Conservation (phyloP, 2,888 invertebrate species). For the Junonia oenone region DNA sequence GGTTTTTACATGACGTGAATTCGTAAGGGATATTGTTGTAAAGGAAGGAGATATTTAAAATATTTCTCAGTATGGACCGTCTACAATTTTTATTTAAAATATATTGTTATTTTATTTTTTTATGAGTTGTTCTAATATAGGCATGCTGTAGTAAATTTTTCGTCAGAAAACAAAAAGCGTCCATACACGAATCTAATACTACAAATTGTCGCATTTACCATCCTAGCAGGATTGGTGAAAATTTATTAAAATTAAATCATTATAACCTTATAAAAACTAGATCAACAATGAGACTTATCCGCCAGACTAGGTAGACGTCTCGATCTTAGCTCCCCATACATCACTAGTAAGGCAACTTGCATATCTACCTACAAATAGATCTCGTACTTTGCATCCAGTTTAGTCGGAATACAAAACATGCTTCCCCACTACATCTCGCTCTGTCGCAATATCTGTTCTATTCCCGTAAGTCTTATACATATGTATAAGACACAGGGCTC, state of each 20-base stretch:
- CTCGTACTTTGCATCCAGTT: slow-evolving; percentile 37
- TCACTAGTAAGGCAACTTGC: slow-evolving; percentile 21
- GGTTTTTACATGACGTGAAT: too few relatives aligned
- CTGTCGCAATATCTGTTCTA: slow-evolving; percentile 42
- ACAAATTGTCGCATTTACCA: too few relatives aligned
- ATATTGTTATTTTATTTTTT: too few relatives aligned
- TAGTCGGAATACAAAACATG: slow-evolving; percentile 43
- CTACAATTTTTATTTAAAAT: too few relatives aligned
- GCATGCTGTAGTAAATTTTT: too few relatives aligned
- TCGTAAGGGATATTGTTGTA: too few relatives aligned
- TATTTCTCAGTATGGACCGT: too few relatives aligned
- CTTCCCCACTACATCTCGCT: slow-evolving; percentile 37
- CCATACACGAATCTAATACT: too few relatives aligned
- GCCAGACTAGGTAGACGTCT: slow-evolving; percentile 8
- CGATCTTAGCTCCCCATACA: slow-evolving; percentile 16
- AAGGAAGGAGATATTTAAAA: too few relatives aligned
- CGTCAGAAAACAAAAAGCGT: too few relatives aligned
- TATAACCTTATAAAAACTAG: not conserved
- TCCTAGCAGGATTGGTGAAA: too few relatives aligned
- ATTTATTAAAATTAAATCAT: not conserved
- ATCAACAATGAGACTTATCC: not conserved
- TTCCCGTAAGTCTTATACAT: slow-evolving; percentile 40
- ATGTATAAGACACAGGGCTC: slow-evolving; percentile 28
- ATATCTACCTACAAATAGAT: slow-evolving; percentile 29
- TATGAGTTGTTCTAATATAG: too few relatives aligned